phyloP scores from a whole-genome alignment of 2,888 invertebrate species.

The Leuctra nigra region DNA sequence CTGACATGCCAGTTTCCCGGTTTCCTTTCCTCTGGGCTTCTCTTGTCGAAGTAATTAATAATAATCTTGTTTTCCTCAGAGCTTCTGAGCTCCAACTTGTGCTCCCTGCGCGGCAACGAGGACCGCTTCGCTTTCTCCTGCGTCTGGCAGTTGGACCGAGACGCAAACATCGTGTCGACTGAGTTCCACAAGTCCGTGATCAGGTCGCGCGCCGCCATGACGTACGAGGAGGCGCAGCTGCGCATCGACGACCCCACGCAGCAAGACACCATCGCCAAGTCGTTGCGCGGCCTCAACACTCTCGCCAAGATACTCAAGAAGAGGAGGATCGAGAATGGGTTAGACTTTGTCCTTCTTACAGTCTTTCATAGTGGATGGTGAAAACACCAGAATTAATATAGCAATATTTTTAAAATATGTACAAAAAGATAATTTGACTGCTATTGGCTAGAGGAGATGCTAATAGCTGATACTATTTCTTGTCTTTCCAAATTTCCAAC shows the following conservation, averaged over 20 bases:
- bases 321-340: constrained; percentile 78
- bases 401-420: too few relatives aligned
- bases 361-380: too few relatives aligned
- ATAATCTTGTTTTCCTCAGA: too few relatives aligned
- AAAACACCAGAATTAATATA: too few relatives aligned
- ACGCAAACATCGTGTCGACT: constrained; percentile 74
- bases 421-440: too few relatives aligned
- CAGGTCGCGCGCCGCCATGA: constrained; percentile 84
- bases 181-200: constrained; percentile 92
- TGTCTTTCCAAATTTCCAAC: too few relatives aligned
- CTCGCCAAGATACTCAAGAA: constrained; percentile 89
- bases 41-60: too few relatives aligned
- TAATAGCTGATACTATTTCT: too few relatives aligned
- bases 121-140: constrained; percentile 94
- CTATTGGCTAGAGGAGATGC: too few relatives aligned
- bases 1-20: too few relatives aligned
- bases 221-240: constrained; percentile 94
- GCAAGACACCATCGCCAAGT: constrained; percentile 62
- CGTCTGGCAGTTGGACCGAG: constrained; percentile 84
- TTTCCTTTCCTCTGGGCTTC: too few relatives aligned
- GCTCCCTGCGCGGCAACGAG: constrained; percentile 84
- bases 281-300: constrained; percentile 73
- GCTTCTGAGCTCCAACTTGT: constrained; percentile 89
- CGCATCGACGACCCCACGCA: constrained; percentile 78
- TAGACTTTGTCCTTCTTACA: too few relatives aligned